Conservation (phyloP, 2,797 vertebrate genomes). For the Xenopus petersii region DNA sequence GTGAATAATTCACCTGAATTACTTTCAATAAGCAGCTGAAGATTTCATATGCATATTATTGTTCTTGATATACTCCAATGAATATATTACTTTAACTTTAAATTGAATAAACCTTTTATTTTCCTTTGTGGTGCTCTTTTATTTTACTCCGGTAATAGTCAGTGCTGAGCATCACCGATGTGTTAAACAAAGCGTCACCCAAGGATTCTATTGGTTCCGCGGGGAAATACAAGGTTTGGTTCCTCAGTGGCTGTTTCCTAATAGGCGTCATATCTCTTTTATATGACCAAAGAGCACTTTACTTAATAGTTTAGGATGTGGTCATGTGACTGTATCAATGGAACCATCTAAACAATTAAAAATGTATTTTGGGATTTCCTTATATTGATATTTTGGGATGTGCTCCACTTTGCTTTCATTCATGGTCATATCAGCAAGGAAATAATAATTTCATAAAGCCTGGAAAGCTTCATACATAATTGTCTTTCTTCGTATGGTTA, state of each 20-base stretch:
- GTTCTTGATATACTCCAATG: slow-evolving; percentile 29
- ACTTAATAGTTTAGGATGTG: too few relatives aligned
- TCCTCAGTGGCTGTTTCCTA: background rate
- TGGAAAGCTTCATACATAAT: too few relatives aligned
- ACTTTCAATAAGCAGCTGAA: slow-evolving; percentile 36
- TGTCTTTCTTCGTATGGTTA: too few relatives aligned
- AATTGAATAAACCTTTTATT: slow-evolving; percentile 29
- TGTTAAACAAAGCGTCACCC: background rate
- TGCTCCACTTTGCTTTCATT: too few relatives aligned
- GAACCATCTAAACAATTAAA: too few relatives aligned
- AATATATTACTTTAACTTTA: slow-evolving; percentile 34
- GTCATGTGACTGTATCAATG: too few relatives aligned
- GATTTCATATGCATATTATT: slow-evolving; percentile 41
- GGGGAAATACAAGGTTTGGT: background rate
- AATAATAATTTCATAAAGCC: too few relatives aligned
- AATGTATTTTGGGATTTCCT: too few relatives aligned
- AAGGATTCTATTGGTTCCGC: background rate
- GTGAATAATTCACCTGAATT: slow-evolving; percentile 44
- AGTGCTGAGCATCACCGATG: background rate
- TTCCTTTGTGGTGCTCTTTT: background rate
- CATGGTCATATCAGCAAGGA: too few relatives aligned
- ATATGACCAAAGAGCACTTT: too few relatives aligned
- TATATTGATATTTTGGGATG: too few relatives aligned
- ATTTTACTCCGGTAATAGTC: background rate
- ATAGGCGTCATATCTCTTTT: background rate